A percentile compares a stretch with the other conserved stretches of the same genome.
phyloP scores from a whole-genome alignment of 2,797 vertebrate genomes.

The Eulemur coronatus region DNA sequence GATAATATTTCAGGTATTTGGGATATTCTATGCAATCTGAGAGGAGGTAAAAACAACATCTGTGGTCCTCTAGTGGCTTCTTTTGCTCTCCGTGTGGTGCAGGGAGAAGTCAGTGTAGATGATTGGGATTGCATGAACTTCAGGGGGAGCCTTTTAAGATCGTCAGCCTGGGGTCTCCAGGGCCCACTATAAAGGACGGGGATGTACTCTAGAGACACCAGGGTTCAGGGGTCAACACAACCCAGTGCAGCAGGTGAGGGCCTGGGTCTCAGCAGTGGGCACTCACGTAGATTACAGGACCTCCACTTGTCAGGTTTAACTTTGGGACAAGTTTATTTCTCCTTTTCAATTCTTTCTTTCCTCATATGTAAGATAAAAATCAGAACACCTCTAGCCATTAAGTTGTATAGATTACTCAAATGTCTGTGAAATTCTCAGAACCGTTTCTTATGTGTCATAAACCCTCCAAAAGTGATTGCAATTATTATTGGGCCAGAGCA shows the following conservation, averaged over 20 bases:
- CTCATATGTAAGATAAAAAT: background rate
- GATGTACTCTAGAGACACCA: background rate
- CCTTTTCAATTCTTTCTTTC: background rate
- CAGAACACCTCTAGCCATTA: background rate
- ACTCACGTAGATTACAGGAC: background rate
- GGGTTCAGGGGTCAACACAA: background rate
- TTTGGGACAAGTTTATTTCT: background rate
- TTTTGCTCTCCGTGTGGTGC: background rate
- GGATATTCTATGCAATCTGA: background rate
- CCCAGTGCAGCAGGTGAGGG: background rate
- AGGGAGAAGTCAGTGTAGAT: background rate
- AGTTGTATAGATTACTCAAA: background rate
- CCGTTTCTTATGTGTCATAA: background rate
- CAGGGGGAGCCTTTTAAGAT: background rate
- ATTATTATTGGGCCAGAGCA: background rate
- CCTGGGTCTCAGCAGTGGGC: background rate
- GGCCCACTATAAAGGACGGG: rapidly evolving
- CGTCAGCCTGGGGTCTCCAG: background rate
- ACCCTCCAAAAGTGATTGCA: background rate
- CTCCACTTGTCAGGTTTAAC: background rate
- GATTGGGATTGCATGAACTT: background rate
- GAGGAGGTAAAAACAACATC: no score
- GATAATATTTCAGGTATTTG: background rate
- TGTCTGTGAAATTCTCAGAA: background rate
- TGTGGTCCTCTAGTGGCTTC: background rate